These are phyloP conservation scores for Pelodiscus sinensis DNA, from an alignment of 2,113 vertebrate genomes.

Conservation along the genomic window DNA sequence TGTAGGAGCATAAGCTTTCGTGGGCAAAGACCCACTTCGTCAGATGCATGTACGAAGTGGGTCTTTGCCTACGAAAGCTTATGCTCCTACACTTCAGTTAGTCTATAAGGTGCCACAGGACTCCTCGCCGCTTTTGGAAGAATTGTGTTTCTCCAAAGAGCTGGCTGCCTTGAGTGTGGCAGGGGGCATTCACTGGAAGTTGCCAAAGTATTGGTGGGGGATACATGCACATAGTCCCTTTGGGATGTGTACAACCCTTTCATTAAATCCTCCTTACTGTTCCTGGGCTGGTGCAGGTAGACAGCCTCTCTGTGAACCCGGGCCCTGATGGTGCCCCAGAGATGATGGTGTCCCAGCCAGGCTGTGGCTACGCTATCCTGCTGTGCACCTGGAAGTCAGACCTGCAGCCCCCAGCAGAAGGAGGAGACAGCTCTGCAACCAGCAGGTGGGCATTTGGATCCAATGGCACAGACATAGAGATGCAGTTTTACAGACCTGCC, in stretches of 20 bases:
- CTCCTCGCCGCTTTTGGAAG: too few species aligned
- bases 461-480: not conserved
- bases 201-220: not conserved
- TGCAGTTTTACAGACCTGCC: fast-evolving
- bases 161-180: not conserved
- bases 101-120: too few species aligned
- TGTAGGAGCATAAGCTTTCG: too few species aligned
- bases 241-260: not conserved
- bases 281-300: conserved; percentile 82
- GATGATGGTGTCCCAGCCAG: conserved; percentile 97
- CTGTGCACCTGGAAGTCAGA: conserved; percentile 91
- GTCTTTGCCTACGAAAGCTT: too few species aligned
- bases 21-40: too few species aligned
- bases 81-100: too few species aligned
- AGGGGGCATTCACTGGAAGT: not conserved
- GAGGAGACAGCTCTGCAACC: conserved; percentile 51
- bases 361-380: conserved; percentile 93
- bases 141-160: not conserved
- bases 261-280: fast-evolving
- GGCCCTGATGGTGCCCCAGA: conserved; percentile 88
- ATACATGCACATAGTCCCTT: not conserved
- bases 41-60: too few species aligned
- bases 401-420: conserved; percentile 22
- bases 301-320: conserved; percentile 93
- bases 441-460: conserved; percentile 56